phyloP scores from a whole-genome alignment of 2,888 invertebrate species.

The Phyllotreta cruciferae region DNA sequence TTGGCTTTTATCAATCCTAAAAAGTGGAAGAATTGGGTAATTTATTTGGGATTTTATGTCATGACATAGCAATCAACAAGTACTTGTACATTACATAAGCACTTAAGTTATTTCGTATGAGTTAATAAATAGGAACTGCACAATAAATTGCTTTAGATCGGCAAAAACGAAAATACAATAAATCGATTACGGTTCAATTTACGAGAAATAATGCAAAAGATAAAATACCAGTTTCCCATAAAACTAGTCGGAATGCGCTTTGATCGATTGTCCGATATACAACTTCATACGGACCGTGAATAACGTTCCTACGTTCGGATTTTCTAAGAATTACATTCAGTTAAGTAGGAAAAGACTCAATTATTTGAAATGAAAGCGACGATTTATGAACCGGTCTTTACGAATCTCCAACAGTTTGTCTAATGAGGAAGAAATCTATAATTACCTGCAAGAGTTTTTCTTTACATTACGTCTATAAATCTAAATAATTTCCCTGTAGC shows the following conservation, averaged over 20 bases:
- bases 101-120: neutral
- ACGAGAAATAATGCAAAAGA: constrained; percentile 15
- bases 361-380: constrained; percentile 8
- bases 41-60: too few species aligned
- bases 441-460: too few species aligned
- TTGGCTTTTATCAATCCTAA: too few species aligned
- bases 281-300: constrained; percentile 18
- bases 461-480: too few species aligned
- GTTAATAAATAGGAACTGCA: neutral
- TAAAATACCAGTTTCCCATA: constrained; percentile 19
- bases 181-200: constrained; percentile 7
- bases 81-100: too few species aligned
- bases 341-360: constrained; percentile 18
- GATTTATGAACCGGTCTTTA: neutral
- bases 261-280: constrained; percentile 33
- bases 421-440: too few species aligned
- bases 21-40: too few species aligned
- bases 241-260: constrained; percentile 21
- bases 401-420: too few species aligned
- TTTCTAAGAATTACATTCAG: constrained; percentile 21
- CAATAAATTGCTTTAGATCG: neutral
- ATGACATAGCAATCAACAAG: too few species aligned
- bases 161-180: constrained; percentile 4
- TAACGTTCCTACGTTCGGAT: constrained; percentile 19
- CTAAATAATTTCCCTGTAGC: too few species aligned